phyloP scores from a whole-genome alignment of 2,888 invertebrate genomes.

The Lasioglossum leucozonium region DNA sequence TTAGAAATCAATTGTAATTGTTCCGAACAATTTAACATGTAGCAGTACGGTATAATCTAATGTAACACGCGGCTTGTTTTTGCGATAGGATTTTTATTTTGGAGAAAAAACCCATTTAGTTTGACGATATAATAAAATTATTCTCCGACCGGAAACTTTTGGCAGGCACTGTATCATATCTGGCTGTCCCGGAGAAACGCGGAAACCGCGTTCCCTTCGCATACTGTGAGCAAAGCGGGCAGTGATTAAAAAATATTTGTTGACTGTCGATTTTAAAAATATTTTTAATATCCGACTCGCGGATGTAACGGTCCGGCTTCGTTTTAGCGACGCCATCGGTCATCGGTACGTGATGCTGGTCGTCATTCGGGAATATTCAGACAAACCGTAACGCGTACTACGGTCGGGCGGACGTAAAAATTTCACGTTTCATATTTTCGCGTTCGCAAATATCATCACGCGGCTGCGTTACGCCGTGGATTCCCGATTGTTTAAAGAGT shows the following conservation, averaged over 20 bases:
- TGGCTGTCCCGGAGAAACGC: neutral
- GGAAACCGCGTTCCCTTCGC: neutral
- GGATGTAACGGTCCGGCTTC: constrained; percentile 3
- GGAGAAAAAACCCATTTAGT: neutral
- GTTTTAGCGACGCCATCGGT: constrained; percentile 9
- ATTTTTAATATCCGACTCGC: constrained; percentile 20
- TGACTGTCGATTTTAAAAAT: neutral
- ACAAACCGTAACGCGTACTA: neutral
- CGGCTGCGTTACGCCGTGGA: neutral
- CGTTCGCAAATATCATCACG: neutral
- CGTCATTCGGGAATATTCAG: constrained; percentile 20
- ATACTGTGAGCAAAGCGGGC: neutral
- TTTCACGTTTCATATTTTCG: neutral
- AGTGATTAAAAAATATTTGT: constrained; percentile 24
- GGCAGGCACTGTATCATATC: neutral
- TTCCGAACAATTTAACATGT: neutral
- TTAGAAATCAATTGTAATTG: neutral
- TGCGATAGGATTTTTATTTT: neutral
- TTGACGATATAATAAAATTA: neutral
- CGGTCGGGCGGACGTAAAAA: neutral
- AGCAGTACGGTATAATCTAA: neutral
- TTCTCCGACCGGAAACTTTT: neutral
- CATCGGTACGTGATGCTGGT: constrained; percentile 11
- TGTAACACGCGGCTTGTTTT: neutral
- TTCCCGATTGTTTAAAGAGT: neutral